These are phyloP conservation scores for Ceuthmochares aereus DNA, from an alignment of 2,113 vertebrate genomes.

Conservation along the genomic window DNA sequence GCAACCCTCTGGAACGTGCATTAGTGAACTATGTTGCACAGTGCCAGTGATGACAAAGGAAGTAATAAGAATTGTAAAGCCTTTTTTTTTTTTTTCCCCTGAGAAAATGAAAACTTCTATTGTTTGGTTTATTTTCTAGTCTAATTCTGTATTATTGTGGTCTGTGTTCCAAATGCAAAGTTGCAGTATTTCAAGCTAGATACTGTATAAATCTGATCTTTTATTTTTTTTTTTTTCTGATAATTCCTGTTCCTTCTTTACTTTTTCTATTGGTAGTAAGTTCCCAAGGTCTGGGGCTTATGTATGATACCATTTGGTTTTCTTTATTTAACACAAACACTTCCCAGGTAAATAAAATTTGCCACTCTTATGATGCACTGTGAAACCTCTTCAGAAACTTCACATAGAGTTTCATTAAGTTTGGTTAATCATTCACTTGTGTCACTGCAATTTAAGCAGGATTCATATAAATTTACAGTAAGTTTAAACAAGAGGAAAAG, in stretches of 20 bases:
- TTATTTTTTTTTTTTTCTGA: not conserved
- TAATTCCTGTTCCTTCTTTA: not conserved
- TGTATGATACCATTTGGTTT: not conserved
- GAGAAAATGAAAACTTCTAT: not conserved
- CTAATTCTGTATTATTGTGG: not conserved
- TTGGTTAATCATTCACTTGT: not conserved
- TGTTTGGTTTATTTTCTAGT: not conserved
- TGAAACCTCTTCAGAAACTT: not conserved
- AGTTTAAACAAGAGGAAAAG: not conserved
- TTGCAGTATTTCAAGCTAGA: not conserved
- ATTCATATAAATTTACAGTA: not conserved
- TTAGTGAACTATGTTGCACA: not conserved
- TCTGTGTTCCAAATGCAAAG: not conserved
- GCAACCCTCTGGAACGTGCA: fast-evolving
- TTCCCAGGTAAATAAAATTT: not conserved
- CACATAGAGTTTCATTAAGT: not conserved
- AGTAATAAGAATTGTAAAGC: not conserved
- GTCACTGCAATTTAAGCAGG: not conserved
- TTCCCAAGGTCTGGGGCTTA: not conserved
- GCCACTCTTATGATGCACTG: not conserved
- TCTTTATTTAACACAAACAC: not conserved
- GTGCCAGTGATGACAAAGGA: not conserved
- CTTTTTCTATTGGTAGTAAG: not conserved
- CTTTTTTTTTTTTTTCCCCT: not conserved
- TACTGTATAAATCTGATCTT: not conserved